phyloP scores from a whole-genome alignment of 2,113 vertebrate genomes.

The Pterophyllum scalare region DNA sequence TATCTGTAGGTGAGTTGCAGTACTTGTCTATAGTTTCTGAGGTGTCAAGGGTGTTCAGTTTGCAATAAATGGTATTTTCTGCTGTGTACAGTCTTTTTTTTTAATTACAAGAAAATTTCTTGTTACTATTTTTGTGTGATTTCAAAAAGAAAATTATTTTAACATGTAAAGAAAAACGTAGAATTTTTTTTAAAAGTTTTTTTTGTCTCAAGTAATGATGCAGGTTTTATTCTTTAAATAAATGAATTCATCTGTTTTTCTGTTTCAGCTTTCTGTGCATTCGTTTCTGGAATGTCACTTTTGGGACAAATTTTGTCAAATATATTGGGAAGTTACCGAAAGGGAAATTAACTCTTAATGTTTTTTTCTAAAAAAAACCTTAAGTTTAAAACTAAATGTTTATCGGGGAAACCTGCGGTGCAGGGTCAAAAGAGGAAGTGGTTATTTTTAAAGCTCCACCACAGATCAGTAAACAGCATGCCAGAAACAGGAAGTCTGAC shows the following conservation, averaged over 20 bases:
- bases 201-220: conserved; percentile 78
- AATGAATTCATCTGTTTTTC: conserved; percentile 60
- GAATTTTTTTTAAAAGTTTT: conserved; percentile 52
- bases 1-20: conserved; percentile 78
- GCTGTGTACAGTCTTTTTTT: conserved; percentile 85
- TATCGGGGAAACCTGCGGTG: conserved; percentile 4
- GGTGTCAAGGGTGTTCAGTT: conserved; percentile 79
- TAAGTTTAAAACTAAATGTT: neutral
- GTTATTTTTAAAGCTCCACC: conserved; percentile 19
- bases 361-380: neutral
- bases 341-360: neutral
- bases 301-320: too few relatives aligned
- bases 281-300: neutral
- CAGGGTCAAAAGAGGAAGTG: conserved; percentile 56
- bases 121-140: conserved; percentile 82
- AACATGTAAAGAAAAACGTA: conserved; percentile 79
- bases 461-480: conserved; percentile 1
- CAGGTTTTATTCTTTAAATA: conserved; percentile 83
- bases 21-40: conserved; percentile 70
- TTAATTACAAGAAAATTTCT: conserved; percentile 43
- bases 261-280: neutral
- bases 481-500: conserved; percentile 41
- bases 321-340: neutral
- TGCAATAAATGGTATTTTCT: conserved; percentile 83
- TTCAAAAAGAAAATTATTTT: conserved; percentile 81